Conservation (phyloP, 2,888 invertebrate genomes). For the Tenthredo mesomela region DNA sequence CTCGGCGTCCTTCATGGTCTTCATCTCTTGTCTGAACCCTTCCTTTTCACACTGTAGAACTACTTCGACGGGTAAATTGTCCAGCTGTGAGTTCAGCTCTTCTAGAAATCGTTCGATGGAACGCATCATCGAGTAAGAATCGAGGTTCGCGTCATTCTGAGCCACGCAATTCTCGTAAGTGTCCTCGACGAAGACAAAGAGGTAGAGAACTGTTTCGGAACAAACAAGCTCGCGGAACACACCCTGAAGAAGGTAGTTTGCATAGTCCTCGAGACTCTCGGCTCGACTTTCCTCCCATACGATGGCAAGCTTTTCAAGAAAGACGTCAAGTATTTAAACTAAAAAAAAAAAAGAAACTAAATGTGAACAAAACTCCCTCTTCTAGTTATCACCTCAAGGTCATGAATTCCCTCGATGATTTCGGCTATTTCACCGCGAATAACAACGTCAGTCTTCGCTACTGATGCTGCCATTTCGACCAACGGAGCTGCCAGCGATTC, state of each 20-base stretch:
- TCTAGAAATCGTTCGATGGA: conserved; percentile 81
- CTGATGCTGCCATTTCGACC: conserved; percentile 78
- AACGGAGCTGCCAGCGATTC: conserved; percentile 81
- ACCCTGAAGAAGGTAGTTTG: conserved; percentile 80
- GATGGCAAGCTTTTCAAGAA: conserved; percentile 62
- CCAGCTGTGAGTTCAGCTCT: conserved; percentile 79
- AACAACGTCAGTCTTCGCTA: conserved; percentile 77
- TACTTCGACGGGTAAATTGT: conserved; percentile 80
- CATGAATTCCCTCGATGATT: conserved; percentile 76
- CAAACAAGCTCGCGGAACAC: conserved; percentile 81
- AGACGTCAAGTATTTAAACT: background rate
- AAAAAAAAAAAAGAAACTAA: background rate
- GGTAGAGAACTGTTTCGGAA: conserved; percentile 80
- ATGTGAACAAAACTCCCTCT: background rate
- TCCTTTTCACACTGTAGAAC: conserved; percentile 80
- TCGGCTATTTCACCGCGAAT: conserved; percentile 76
- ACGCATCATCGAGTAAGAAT: conserved; percentile 81
- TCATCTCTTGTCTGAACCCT: conserved; percentile 79
- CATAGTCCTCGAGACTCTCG: conserved; percentile 79
- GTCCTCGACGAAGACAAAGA: conserved; percentile 83
- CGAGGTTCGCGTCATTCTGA: conserved; percentile 81
- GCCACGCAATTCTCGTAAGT: conserved; percentile 82
- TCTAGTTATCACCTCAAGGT: conserved; percentile 73
- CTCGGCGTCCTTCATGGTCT: conserved; percentile 79
- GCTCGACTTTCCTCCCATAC: conserved; percentile 79